Evolutionary conservation across 2,888 invertebrate genomes (phyloP).

Genomic region (Chelonus formosanus): DNA sequence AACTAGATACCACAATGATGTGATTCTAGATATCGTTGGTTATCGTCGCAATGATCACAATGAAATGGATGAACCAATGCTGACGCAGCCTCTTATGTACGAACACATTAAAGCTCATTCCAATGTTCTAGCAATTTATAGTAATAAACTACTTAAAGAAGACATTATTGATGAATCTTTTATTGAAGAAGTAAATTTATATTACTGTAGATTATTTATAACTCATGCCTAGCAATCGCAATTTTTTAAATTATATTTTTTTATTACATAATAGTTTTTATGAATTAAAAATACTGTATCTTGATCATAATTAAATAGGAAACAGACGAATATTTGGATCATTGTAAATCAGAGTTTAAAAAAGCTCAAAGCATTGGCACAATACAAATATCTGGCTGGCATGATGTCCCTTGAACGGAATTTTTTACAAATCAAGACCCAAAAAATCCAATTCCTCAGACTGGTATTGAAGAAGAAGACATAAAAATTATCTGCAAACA

Average conservation of each 20-base stretch:
- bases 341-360: conserved; percentile 72
- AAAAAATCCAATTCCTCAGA: conserved; percentile 69
- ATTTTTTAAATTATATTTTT: neutral
- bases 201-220: neutral
- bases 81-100: conserved; percentile 95
- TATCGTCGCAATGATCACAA: conserved; percentile 90
- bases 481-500: conserved; percentile 73
- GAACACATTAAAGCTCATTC: conserved; percentile 76
- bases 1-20: conserved; percentile 85
- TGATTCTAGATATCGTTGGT: conserved; percentile 83
- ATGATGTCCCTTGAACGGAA: conserved; percentile 70
- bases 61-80: conserved; percentile 94
- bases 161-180: conserved; percentile 77
- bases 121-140: conserved; percentile 77
- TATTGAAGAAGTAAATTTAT: conserved; percentile 66
- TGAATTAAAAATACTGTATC: too few relatives aligned
- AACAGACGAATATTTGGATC: conserved; percentile 44
- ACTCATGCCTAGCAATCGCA: too few relatives aligned
- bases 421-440: conserved; percentile 71
- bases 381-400: conserved; percentile 79
- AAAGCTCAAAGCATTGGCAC: conserved; percentile 75
- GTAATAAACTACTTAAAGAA: conserved; percentile 76
- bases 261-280: neutral
- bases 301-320: conserved; percentile 36
- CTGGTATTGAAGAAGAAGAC: conserved; percentile 74